Conservation (phyloP, 2,888 invertebrate genomes). For the Yponomeuta malinellus region DNA sequence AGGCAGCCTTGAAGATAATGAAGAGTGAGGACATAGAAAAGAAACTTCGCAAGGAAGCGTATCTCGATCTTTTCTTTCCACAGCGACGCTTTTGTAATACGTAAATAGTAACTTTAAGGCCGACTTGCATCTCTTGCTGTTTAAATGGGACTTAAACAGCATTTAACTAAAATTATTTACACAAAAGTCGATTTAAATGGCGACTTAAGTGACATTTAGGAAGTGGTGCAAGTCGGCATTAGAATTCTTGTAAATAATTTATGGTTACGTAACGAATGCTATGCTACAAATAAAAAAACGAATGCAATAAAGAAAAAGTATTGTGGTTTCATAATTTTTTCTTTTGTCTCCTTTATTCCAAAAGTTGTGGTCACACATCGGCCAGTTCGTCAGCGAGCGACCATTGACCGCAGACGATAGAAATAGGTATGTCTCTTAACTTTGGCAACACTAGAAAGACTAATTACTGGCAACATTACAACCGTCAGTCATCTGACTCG, state of each 20-base stretch:
- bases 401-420: background rate
- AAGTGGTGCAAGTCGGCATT: too few species aligned
- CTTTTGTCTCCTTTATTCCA: too few species aligned
- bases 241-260: too few species aligned
- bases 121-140: too few species aligned
- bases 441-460: background rate
- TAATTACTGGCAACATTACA: background rate
- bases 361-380: too few species aligned
- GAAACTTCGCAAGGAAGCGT: slow-evolving; percentile 66
- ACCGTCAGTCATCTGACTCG: slow-evolving; percentile 59
- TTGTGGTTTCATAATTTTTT: too few species aligned
- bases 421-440: too few species aligned
- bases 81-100: slow-evolving; percentile 52
- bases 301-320: background rate
- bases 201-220: too few species aligned
- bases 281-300: background rate
- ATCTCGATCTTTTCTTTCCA: slow-evolving; percentile 63
- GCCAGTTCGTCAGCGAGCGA: background rate
- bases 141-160: too few species aligned
- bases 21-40: slow-evolving; percentile 62
- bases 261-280: too few species aligned
- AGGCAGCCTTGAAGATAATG: slow-evolving; percentile 70
- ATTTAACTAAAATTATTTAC: too few species aligned
- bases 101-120: background rate
- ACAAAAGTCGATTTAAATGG: too few species aligned